Evolutionary conservation across 2,888 invertebrate species (phyloP), one percentile per base, ranked within the genome.

Genomic region (Sericinus montela): DNA sequence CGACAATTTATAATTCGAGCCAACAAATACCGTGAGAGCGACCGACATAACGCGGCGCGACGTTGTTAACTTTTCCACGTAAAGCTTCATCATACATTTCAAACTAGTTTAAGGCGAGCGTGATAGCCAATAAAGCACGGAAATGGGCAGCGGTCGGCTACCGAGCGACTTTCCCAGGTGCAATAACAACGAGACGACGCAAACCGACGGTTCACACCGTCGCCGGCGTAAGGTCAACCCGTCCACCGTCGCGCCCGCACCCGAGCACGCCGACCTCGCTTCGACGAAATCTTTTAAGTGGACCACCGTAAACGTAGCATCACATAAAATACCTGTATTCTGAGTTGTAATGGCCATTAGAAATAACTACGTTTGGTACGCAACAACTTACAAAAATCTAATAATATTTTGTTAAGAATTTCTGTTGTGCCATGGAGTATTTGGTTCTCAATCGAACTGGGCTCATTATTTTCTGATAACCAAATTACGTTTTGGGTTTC

Each of bases 121-220:
- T 82, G 80, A 84, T 82, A 80, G 83, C 74, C 77, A 81, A 84
- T 86, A 86, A 86, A 75, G 75, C 72, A 67, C 68, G 65, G 66
- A 73, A 84, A 84, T 81, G 82, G 80, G 70, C 73, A 67, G 68
- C 67, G 67, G 63, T 61, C 70, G 69, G 73, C 82, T 78, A 77
- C 81, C 65, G 77, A 74, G 72, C 56, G 72, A 72, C 80, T 82
- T 86, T 85, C 84, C 76, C 80, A 76, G 69, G 71, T 78, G 72
- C 73, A 72, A 69, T 76, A 70, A 73, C 32, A 13, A 66, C 63
- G 65, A 57, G 65, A 59, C 60, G 65, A 59, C 60, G 67, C 19
- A 19, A 19, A 19, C 3, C 2, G 19, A 39, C 57, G 63, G 75
- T 72, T 78, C 78, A 74, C 74, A 32, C 32, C 32, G 32, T 7